Base-by-base conservation (phyloP, 1,140 invertebrate species). In the Drosophila tani region DNA sequence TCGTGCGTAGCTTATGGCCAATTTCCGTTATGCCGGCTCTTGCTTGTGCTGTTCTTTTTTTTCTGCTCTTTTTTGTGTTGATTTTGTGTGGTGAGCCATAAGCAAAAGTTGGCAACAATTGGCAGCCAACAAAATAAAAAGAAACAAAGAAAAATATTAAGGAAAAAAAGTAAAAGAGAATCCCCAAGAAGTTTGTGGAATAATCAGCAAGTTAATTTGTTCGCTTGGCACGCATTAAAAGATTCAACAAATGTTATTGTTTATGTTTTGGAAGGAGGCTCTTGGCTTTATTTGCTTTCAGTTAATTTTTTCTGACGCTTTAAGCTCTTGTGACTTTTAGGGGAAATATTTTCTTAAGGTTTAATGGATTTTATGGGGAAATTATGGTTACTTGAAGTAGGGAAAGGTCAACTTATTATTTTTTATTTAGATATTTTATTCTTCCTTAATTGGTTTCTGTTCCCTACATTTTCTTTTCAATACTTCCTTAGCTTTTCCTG, bases 1-100 rank as follows among this genome's bases (percentile, higher is more conserved):
- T 88, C 85, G 85, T 90, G 84, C 85, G 74, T 78, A 78, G 84
- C 82, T 90, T 88, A 90, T 88, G 84, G 78, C 84, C 84, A 88
- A 88, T 88, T 88, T 88, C 84, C 84, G 81, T 81, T 88, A 81
- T 78, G 50, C 64, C 69, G 60, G 67, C 74, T 64, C 69, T 65
- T 63, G 66, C 21, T 35, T 24, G 15, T 38, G 66, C 15, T 67
- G 32, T 45, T 38, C 45, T 50, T 46, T 35, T 47, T 51, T 19
- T 19, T 2, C 21, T 35, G 11, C 32, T 35, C 9, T 35, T 35
- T 35, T 35, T 11, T 40, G 35, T 24, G 35, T 56, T 55, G 15
- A 40, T 56, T 56, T 56, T 56, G 53, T 56, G 35, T 27, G 60
- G n/a, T 66, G 24, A 65, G 43, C 68, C 43, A 46, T 41, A 57